Base-by-base conservation (phyloP, 2,797 vertebrate species). In the Eulemur rubriventer region DNA sequence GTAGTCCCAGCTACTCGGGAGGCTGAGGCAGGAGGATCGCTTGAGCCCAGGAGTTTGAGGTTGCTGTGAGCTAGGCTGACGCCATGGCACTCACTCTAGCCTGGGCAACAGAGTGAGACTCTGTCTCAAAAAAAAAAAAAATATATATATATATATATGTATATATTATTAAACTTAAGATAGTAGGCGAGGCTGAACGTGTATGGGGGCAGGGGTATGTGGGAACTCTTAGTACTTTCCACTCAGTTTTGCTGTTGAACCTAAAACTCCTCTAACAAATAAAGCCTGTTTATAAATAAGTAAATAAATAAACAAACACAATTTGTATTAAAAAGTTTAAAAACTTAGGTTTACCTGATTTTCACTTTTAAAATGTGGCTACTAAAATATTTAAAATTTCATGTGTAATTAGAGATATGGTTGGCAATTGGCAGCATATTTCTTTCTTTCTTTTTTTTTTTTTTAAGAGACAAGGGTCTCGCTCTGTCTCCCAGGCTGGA, bases 251-350 rank as follows among this genome's bases (percentile, higher is more conserved):
- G 43, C 76, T 87, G 30, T n/a, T 50, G 67, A 94, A 57, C 63
- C 80, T 89, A 69, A 82, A 89, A 61, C 30, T 69, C 14, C 24
- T 73, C 76, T 76, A 82, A 95, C 96, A 88, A 76, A 43, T 69
- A n/a, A 55, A 73, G 12, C 33, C 38, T 30, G 67, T 38, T 79
- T 26, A 35, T 75, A 24, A 70, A 65, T 55, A 80, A 65, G 82
- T 55, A 75, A 88, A 83, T 55, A 75, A 88, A 26, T 57, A 75
- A 24, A 55, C 22, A 55, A 88, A 57, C 11, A 26, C 24, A 63
- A 48, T 28, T 75, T 79, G 46, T 41, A 55, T 76, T 63, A 33
- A 63, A 63, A 33, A 63, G 14, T 63, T 63, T 17, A 73, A 90
- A 87, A 87, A 82, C n/a, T 80, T n/a, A 84, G 61, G 35, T 46